Percentiles rank a stretch among this genome's conserved stretches.
Evolutionary conservation across 2,888 invertebrate genomes (phyloP).

Genomic region (Leptinotarsa peninsularis): DNA sequence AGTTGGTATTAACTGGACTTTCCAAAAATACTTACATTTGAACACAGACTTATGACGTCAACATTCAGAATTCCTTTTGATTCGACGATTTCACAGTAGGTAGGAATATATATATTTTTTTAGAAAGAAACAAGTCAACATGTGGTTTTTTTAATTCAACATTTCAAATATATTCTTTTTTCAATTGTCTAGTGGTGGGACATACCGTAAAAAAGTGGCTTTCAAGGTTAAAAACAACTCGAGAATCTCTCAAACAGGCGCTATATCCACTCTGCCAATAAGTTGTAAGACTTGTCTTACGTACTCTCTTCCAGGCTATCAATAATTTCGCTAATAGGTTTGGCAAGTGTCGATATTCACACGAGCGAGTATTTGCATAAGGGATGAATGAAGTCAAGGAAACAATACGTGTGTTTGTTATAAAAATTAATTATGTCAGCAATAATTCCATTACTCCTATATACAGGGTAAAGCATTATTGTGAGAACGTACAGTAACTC

Average conservation of each 20-base stretch:
- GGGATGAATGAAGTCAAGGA: conserved; percentile 46
- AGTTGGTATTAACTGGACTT: no score
- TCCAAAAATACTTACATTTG: no score
- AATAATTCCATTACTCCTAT: conserved; percentile 30
- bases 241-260: neutral
- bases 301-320: conserved; percentile 15
- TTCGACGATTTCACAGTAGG: neutral
- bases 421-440: conserved; percentile 51
- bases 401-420: conserved; percentile 46
- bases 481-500: no score
- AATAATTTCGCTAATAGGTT: conserved; percentile 31
- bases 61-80: no score
- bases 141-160: no score
- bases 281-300: neutral
- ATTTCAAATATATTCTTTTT: no score
- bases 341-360: conserved; percentile 50
- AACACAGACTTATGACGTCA: no score
- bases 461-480: no score
- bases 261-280: neutral
- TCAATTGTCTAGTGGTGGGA: neutral
- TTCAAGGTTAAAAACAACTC: neutral
- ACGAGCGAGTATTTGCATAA: conserved; percentile 34
- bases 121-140: no score
- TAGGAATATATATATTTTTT: no score
- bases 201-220: neutral